These are phyloP conservation scores for Pharmacophagus antenor DNA, from an alignment of 2,888 invertebrate species.

Conservation along the genomic window DNA sequence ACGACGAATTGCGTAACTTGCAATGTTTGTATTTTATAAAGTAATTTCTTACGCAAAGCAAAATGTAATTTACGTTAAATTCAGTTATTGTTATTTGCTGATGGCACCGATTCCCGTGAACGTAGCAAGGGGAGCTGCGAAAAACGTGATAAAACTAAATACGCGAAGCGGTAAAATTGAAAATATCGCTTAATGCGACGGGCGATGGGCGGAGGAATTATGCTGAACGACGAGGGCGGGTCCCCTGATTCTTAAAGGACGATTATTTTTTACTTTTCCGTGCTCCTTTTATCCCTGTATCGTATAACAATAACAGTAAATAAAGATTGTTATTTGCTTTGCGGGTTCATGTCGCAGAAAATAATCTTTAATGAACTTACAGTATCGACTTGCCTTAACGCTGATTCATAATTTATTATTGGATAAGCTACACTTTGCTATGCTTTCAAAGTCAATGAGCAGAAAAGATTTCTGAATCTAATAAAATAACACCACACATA, in stretches of 20 bases:
- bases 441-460: not conserved
- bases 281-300: constrained; percentile 16
- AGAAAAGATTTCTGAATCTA: not conserved
- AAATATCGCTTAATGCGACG: constrained; percentile 29
- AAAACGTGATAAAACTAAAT: constrained; percentile 59
- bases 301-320: constrained; percentile 24
- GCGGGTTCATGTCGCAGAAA: constrained; percentile 16
- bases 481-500: not conserved
- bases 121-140: constrained; percentile 51
- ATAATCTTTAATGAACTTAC: constrained; percentile 3
- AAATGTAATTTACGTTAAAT: constrained; percentile 10
- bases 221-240: constrained; percentile 20
- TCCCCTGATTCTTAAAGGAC: constrained; percentile 13
- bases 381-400: not conserved
- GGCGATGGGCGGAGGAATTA: constrained; percentile 23
- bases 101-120: constrained; percentile 20
- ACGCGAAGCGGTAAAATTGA: constrained; percentile 36
- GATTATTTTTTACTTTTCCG: constrained; percentile 25
- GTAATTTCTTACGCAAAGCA: constrained; percentile 3
- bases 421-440: not conserved
- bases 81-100: constrained; percentile 23
- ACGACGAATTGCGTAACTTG: not conserved
- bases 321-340: constrained; percentile 10
- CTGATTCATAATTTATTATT: not conserved
- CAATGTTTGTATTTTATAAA: constrained; percentile 9